Evolutionary conservation across 1,140 invertebrate genomes (phyloP).

Genomic region (Drosophila nebulosa): DNA sequence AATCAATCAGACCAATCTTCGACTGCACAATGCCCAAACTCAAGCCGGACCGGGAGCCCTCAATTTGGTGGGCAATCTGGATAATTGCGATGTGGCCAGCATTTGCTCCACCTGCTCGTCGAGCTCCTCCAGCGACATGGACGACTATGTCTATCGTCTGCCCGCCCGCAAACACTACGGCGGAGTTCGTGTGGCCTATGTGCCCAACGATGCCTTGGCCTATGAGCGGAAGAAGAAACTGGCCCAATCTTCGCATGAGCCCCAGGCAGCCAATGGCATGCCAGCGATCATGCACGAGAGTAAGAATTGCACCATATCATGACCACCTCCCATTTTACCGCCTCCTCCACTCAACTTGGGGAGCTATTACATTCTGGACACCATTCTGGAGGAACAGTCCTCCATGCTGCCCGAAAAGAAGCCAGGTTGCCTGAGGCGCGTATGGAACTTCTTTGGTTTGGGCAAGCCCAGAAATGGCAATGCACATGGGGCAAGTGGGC

Average conservation of each 20-base stretch:
- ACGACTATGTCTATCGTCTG: slow-evolving; percentile 90
- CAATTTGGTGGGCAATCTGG: slow-evolving; percentile 67
- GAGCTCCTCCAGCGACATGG: slow-evolving; percentile 88
- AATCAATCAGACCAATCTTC: slow-evolving; percentile 77
- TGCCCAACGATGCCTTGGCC: slow-evolving; percentile 92
- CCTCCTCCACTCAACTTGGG: slow-evolving; percentile 73
- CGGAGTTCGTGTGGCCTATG: slow-evolving; percentile 92
- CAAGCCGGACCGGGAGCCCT: slow-evolving; percentile 46
- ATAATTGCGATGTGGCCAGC: slow-evolving; percentile 86
- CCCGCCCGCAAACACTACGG: slow-evolving; percentile 91
- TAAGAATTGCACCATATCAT: slow-evolving; percentile 79
- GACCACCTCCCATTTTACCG: slow-evolving; percentile 77
- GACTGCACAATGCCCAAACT: slow-evolving; percentile 72
- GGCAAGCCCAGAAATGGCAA: slow-evolving; percentile 38
- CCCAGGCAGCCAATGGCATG: slow-evolving; percentile 7
- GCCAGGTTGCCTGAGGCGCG: slow-evolving; percentile 66
- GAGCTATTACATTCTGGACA: slow-evolving; percentile 77
- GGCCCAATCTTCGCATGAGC: slow-evolving; percentile 66
- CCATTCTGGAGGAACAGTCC: slow-evolving; percentile 73
- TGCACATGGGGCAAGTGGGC: neutral
- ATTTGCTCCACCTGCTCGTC: slow-evolving; percentile 94
- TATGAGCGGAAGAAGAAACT: slow-evolving; percentile 87
- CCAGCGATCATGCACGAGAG: slow-evolving; percentile 63
- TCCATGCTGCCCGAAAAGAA: slow-evolving; percentile 74
- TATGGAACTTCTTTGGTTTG: slow-evolving; percentile 71